Base-by-base conservation (phyloP, 2,888 invertebrate species). In the Galeopsomyia nigrocyanea region DNA sequence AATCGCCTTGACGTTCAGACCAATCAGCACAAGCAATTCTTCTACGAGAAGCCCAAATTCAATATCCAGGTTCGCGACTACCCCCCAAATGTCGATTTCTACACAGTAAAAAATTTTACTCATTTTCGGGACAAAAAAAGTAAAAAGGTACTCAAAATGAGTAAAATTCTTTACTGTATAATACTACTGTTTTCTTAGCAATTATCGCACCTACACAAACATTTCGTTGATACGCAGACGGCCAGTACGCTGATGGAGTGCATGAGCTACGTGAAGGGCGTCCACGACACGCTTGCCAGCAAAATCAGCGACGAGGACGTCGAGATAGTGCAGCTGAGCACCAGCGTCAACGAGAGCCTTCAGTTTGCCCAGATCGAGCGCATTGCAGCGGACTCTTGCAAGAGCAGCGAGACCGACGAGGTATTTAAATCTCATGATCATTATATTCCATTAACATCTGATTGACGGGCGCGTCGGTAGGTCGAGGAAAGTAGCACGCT, bases 31-130 rank as follows among this genome's bases (percentile, higher is more conserved):
- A 90, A 90, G 80, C 72, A 70, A 39, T 57, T 70, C 14, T 89
- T 89, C 78, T 89, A 89, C 81, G 89, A 90, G 77, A 90, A 90
- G 77, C 88, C 89, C 0, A 89, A 89, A 71, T 88, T 90, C 75
- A 88, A 89, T 80, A 87, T 89, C 73, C 87, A 88, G 77, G 84
- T 87, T n/a, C n/a, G 31, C 3, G 31, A 31, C 21, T 49, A 22
- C 3, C 21, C 19, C 5, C 19, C n/a, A 19, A n/a, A n/a, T n/a
- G n/a, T n/a, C n/a, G n/a, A n/a, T n/a, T n/a, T n/a, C n/a, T n/a
- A n/a, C n/a, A n/a, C n/a, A n/a, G n/a, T n/a, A n/a, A n/a, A n/a
- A n/a, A n/a, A n/a, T n/a, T n/a, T n/a, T n/a, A n/a, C n/a, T n/a
- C n/a, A n/a, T n/a, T n/a, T n/a, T n/a, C n/a, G n/a, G n/a, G n/a